Conservation (phyloP, 2,888 invertebrate genomes). For the Agrenia bidenticulata region DNA sequence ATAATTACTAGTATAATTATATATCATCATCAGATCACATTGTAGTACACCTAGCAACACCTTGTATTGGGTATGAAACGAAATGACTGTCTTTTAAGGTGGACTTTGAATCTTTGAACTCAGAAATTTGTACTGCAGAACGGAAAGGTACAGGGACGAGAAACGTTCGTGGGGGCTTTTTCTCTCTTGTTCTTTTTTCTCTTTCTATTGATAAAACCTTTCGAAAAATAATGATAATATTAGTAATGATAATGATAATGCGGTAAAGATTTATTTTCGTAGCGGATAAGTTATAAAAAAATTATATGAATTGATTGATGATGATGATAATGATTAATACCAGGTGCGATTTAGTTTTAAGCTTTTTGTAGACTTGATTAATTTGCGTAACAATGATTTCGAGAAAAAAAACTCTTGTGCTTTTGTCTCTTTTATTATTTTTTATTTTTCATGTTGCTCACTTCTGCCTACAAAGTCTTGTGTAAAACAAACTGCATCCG, state of each 20-base stretch:
- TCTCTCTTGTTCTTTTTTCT: neutral
- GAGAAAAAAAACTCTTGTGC: neutral
- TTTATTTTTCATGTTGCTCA: neutral
- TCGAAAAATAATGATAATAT: neutral
- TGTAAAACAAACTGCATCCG: neutral
- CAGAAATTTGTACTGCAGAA: neutral
- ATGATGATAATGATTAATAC: no score
- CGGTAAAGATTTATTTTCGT: constrained; percentile 17
- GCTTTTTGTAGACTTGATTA: constrained; percentile 22
- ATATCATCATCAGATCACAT: no score
- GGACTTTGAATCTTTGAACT: constrained; percentile 5
- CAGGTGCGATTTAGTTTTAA: constrained; percentile 23
- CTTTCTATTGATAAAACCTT: neutral
- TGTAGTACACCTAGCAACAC: neutral
- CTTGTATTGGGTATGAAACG: constrained; percentile 6
- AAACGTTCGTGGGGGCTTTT: neutral
- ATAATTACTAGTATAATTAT: no score
- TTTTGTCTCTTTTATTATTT: constrained; percentile 12
- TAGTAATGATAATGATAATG: no score
- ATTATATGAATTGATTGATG: neutral
- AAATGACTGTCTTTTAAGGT: constrained; percentile 13
- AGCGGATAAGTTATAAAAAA: constrained; percentile 5
- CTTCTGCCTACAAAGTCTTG: neutral
- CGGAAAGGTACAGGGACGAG: neutral
- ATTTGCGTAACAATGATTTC: constrained; percentile 23